Conservation (phyloP, 2,888 invertebrate species). For the Mythimna pallens region DNA sequence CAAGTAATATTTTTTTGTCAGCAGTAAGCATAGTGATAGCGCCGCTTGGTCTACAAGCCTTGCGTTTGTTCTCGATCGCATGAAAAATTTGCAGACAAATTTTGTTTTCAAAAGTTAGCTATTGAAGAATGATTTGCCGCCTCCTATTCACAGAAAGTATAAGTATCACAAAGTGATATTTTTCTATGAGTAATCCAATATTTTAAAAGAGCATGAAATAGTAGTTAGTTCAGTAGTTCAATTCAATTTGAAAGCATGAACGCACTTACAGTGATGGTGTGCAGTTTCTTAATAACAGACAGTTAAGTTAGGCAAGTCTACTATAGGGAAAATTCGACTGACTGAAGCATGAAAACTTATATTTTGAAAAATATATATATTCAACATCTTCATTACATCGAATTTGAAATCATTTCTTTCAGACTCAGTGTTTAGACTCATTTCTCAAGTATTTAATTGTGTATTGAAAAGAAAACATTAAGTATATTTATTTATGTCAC, state of each 20-base stretch:
- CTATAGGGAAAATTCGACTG: constrained; percentile 71
- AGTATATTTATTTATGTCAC: constrained; percentile 68
- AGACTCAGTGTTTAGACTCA: constrained; percentile 55
- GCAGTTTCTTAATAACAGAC: constrained; percentile 57
- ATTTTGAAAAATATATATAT: constrained; percentile 42
- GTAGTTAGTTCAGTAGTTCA: constrained; percentile 66
- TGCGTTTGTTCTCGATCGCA: constrained; percentile 31
- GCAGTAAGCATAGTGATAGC: constrained; percentile 21
- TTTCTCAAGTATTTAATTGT: constrained; percentile 52
- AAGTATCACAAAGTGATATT: constrained; percentile 3
- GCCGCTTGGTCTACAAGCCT: constrained; percentile 5
- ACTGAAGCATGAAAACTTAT: constrained; percentile 82
- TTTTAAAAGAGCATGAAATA: constrained; percentile 66
- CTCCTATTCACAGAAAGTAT: constrained; percentile 11
- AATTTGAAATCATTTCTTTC: constrained; percentile 63
- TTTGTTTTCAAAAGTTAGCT: constrained; percentile 23
- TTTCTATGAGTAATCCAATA: constrained; percentile 7
- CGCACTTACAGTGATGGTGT: constrained; percentile 69
- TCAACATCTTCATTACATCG: constrained; percentile 66
- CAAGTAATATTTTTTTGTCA: neutral
- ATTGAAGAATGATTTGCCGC: constrained; percentile 42
- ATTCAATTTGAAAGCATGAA: constrained; percentile 70
- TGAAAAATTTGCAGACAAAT: constrained; percentile 22
- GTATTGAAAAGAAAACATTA: constrained; percentile 33
- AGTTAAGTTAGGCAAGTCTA: constrained; percentile 41